Evolutionary conservation across 2,888 invertebrate species (phyloP).

Genomic region (Actias luna): DNA sequence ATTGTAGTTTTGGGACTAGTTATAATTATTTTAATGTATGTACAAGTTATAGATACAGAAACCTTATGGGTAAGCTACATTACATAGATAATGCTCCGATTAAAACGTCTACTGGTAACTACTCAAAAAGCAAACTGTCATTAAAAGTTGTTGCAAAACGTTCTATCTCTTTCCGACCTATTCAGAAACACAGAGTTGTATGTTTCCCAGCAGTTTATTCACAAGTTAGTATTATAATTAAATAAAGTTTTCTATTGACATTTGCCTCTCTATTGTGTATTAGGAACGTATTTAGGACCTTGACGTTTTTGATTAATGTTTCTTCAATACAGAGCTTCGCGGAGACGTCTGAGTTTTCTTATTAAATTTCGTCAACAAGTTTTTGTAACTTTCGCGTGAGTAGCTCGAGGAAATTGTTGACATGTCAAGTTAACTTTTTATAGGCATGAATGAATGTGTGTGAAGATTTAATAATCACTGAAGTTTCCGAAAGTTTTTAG

Average conservation of each 20-base stretch:
- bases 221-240: conserved; percentile 33
- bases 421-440: background rate
- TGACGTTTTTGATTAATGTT: conserved; percentile 36
- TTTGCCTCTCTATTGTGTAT: conserved; percentile 24
- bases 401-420: background rate
- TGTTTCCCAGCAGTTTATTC: conserved; percentile 30
- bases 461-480: background rate
- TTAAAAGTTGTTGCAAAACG: conserved; percentile 16
- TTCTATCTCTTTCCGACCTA: conserved; percentile 25
- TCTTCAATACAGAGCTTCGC: conserved; percentile 29
- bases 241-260: conserved; percentile 34
- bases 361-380: conserved; percentile 26
- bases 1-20: too few relatives aligned
- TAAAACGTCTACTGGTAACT: background rate
- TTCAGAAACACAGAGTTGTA: conserved; percentile 22
- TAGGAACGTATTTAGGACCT: conserved; percentile 30
- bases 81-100: too few relatives aligned
- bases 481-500: too few relatives aligned
- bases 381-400: conserved; percentile 5
- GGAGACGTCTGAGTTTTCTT: conserved; percentile 20
- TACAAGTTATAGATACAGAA: too few relatives aligned
- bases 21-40: too few relatives aligned
- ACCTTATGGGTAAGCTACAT: too few relatives aligned
- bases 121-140: background rate
- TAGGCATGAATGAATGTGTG: background rate